Base-by-base conservation (phyloP, 2,113 vertebrate genomes). In the Aythya baeri region DNA sequence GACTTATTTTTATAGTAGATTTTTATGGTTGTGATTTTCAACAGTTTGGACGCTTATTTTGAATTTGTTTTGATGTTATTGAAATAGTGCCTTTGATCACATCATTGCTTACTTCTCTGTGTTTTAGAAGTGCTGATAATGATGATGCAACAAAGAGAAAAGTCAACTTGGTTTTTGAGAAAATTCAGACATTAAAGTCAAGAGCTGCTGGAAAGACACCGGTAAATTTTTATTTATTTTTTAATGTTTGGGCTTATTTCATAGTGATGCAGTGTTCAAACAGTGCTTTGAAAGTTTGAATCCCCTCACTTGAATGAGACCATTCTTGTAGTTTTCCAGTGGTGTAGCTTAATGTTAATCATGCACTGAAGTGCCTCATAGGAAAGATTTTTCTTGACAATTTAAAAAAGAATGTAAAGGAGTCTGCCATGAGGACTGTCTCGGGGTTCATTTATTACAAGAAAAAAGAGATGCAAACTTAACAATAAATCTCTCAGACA, bases 151-250 rank as follows among this genome's bases (percentile, higher is more conserved):
- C 99, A 1, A 99, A 99, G 97, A 98, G 98, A 92, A 99, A 99
- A 96, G 99, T 99, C 96, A 99, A 99, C 97, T 97, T 99, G 67
- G 99, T 99, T 85, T 99, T 99, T 97, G 99, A 99, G 98, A 99
- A 99, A 97, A 99, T 99, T 93, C 99, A 99, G 97, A 99, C 99
- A 13, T 97, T 99, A 94, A 99, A 99, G 97, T 99, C 99, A 83
- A 98, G 99, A 90, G 99, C 99, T 74, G 98, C 99, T 21, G 98
- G 98, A 38, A 98, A 96, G 32, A 83, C 97, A 0, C 99, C 98
- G 94, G 98, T 97, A 88, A 41, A 18, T 65, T 65, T 63, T 50
- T 49, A 49, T 49, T 49, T 38, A 68, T 82, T 98, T 93, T 98
- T 98, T 89, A 98, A 95, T 31, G 11, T 7, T 66, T 55, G 96